Conservation (phyloP, 2,888 invertebrate genomes). For the Spodoptera exigua region DNA sequence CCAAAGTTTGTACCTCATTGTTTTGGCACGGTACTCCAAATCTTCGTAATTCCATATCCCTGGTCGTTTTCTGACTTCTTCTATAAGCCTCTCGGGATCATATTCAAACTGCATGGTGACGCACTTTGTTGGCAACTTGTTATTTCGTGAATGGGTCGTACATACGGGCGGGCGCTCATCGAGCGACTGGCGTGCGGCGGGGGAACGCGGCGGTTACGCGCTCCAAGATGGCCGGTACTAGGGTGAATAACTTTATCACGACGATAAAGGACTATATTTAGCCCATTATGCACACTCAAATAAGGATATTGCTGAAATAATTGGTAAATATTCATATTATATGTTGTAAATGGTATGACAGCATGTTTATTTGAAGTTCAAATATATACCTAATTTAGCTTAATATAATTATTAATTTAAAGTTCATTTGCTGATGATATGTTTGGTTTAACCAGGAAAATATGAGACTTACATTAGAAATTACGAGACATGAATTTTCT, state of each 20-base stretch:
- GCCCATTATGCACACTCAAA: conserved; percentile 11
- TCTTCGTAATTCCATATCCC: conserved; percentile 83
- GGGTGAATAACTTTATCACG: conserved; percentile 63
- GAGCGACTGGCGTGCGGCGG: conserved; percentile 81
- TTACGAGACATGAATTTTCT: too few relatives aligned
- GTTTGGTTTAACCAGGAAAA: too few relatives aligned
- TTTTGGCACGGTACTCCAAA: conserved; percentile 75
- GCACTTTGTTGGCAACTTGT: conserved; percentile 4
- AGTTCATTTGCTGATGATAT: too few relatives aligned
- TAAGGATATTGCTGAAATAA: conserved; percentile 16
- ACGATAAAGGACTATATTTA: conserved; percentile 47
- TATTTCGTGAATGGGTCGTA: conserved; percentile 55
- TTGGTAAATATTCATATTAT: not conserved
- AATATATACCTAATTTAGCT: too few relatives aligned
- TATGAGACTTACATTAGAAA: too few relatives aligned
- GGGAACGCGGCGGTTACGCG: conserved; percentile 78
- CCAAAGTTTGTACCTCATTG: conserved; percentile 75
- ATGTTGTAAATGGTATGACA: not conserved
- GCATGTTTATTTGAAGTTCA: conserved; percentile 3
- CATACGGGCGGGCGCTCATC: conserved; percentile 76
- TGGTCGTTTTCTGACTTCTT: conserved; percentile 81
- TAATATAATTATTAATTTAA: too few relatives aligned
- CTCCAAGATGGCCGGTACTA: conserved; percentile 78
- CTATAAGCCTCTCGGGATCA: conserved; percentile 81
- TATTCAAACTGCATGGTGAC: conserved; percentile 81